Conservation (phyloP, 1,140 invertebrate genomes). For the Drosophila varians region DNA sequence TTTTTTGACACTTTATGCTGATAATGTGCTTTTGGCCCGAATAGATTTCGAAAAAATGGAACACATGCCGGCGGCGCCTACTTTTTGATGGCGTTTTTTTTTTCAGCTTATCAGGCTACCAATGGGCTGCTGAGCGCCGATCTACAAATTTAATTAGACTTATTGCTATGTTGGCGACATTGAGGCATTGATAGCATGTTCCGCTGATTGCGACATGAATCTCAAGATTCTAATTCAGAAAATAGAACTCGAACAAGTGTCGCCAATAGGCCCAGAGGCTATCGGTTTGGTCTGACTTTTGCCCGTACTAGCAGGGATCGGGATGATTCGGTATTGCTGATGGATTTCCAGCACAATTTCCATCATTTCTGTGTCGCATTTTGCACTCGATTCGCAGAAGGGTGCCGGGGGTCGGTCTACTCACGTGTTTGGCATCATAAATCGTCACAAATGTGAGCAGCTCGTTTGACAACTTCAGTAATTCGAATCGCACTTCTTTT, state of each 20-base stretch:
- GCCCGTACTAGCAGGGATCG: constrained; percentile 12
- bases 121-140: constrained; percentile 24
- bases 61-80: constrained; percentile 40
- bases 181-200: constrained; percentile 70
- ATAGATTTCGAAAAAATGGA: constrained; percentile 32
- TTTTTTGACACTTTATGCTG: neutral
- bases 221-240: constrained; percentile 45
- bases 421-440: constrained; percentile 68
- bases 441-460: constrained; percentile 20
- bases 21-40: neutral
- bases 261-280: constrained; percentile 62
- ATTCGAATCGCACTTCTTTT: constrained; percentile 57
- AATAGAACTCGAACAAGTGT: constrained; percentile 60
- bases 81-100: constrained; percentile 34
- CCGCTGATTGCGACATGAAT: constrained; percentile 68
- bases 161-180: constrained; percentile 80
- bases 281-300: constrained; percentile 62
- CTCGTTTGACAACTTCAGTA: constrained; percentile 63
- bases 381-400: constrained; percentile 22
- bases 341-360: constrained; percentile 2
- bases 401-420: too few relatives aligned
- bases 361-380: constrained; percentile 23
- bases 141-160: constrained; percentile 75
- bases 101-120: constrained; percentile 29
- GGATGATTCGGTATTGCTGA: neutral